A percentile compares a stretch with the other conserved stretches of the same genome.
phyloP scores from a whole-genome alignment of 2,888 invertebrate genomes.

The Coenonympha arcania region DNA sequence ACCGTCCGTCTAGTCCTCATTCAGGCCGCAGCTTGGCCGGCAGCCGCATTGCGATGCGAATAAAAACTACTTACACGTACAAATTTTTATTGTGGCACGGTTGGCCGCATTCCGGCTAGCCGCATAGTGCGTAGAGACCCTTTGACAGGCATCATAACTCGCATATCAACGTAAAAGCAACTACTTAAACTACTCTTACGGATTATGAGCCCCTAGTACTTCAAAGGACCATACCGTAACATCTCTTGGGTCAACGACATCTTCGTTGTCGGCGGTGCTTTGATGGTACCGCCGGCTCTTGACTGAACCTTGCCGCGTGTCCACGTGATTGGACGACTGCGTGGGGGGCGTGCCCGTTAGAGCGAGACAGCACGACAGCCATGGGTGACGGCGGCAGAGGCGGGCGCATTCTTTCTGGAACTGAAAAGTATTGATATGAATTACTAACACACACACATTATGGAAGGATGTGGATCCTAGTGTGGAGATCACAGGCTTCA shows the following conservation, averaged over 20 bases:
- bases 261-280: conserved; percentile 48
- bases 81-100: too few relatives aligned
- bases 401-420: conserved; percentile 67
- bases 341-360: conserved; percentile 45
- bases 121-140: too few relatives aligned
- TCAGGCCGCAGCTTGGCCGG: too few relatives aligned
- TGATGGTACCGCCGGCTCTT: conserved; percentile 62
- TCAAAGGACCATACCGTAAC: conserved; percentile 49
- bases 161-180: background rate
- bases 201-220: background rate
- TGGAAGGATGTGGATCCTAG: too few relatives aligned
- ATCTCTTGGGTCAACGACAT: conserved; percentile 57
- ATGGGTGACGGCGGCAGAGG: conserved; percentile 57
- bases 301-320: conserved; percentile 54
- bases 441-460: too few relatives aligned
- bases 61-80: too few relatives aligned
- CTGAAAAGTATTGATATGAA: too few relatives aligned
- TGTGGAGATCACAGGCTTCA: too few relatives aligned
- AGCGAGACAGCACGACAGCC: conserved; percentile 63
- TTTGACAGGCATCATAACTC: too few relatives aligned
- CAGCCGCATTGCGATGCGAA: too few relatives aligned
- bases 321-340: conserved; percentile 53
- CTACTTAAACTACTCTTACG: background rate
- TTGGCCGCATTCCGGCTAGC: too few relatives aligned
- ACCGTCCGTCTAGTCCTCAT: too few relatives aligned